Conservation (phyloP, 2,888 invertebrate genomes). For the Agriopis marginaria region DNA sequence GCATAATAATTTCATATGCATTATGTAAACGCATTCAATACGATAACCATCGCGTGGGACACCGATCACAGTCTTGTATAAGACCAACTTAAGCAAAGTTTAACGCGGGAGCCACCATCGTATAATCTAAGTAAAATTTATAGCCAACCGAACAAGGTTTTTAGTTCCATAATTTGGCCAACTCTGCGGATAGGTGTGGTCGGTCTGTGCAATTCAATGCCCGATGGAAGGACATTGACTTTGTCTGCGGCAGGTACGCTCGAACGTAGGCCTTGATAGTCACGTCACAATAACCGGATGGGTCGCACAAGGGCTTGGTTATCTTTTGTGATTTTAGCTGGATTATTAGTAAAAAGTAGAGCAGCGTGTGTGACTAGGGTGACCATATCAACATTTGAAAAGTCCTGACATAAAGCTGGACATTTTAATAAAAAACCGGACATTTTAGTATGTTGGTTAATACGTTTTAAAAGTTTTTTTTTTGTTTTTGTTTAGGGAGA, state of each 20-base stretch:
- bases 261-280: constrained; percentile 15
- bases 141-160: not conserved
- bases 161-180: not conserved
- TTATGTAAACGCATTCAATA: constrained; percentile 12
- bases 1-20: constrained; percentile 7
- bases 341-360: not conserved
- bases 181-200: not conserved
- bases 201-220: constrained; percentile 9
- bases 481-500: no score
- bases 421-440: no score
- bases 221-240: constrained; percentile 37
- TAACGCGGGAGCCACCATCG: not conserved
- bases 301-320: constrained; percentile 32
- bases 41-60: constrained; percentile 28
- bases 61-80: constrained; percentile 21
- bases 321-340: constrained; percentile 23
- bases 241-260: constrained; percentile 18
- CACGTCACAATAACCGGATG: constrained; percentile 42
- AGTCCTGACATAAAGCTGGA: no score
- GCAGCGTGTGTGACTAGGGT: not conserved
- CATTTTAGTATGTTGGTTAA: no score
- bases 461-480: no score
- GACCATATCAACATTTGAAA: no score
- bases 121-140: not conserved
- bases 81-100: not conserved